Base-by-base conservation (phyloP, 2,113 vertebrate genomes). In the Cairina moschata region DNA sequence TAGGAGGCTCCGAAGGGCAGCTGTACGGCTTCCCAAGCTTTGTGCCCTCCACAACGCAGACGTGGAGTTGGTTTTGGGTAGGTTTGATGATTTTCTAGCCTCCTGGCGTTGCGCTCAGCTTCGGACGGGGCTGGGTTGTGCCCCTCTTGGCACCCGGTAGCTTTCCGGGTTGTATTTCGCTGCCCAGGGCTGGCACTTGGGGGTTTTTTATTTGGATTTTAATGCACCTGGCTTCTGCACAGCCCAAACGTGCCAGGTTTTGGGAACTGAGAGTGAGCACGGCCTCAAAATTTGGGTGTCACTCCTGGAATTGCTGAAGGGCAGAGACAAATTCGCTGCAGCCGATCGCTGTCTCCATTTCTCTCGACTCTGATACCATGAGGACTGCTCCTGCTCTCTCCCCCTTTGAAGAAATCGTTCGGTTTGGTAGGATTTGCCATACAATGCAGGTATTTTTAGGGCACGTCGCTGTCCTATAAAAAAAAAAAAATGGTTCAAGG, bases 21-120 rank as follows among this genome's bases (percentile, higher is more conserved):
- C 82, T 52, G 1, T 12, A 1, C 80, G 60, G 75, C 44, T 79
- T 13, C 32, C 7, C 44, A 11, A 13, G 32, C 12, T 32, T 4
- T 18, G 2, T 17, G 22, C 55, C 18, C 67, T 59, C 62, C 2
- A 0, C 4, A 36, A 8, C 10, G 4, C 6, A 0, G 1, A 5
- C 12, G 1, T 31, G 55, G 22, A 4, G 32, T 44, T 6, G 0
- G 17, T 2, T 72, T 26, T 67, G 14, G 40, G 71, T 25, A 34
- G 18, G 26, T 58, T 23, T 52, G 5, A 11, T 65, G 48, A 18
- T 14, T 76, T 91, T 23, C 26, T 7, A 28, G 1, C 60, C 60
- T 62, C 74, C 26, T 69, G 73, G 82, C 21, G 8, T 46, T 0
- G 0, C 0, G 0, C 0, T 0, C 65, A 71, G 38, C 83, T 29